Conservation (phyloP, 2,797 vertebrate species). For the Hafferia zeledoni region DNA sequence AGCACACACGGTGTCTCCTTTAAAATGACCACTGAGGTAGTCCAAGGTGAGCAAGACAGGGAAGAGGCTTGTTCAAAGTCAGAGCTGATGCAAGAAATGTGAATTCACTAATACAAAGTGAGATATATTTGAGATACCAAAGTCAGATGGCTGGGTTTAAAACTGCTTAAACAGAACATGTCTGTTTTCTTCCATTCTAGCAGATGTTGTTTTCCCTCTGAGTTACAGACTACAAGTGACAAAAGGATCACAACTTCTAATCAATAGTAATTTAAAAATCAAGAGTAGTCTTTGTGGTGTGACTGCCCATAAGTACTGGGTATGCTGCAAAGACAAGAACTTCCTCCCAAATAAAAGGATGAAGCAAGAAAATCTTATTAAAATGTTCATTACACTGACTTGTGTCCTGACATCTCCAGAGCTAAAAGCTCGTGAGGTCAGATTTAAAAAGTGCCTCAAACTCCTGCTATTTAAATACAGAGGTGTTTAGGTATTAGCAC, state of each 20-base stretch:
- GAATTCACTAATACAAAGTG: neutral
- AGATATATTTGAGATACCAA: neutral
- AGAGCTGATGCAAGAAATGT: neutral
- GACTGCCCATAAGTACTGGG: neutral
- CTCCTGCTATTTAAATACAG: neutral
- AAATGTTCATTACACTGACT: neutral
- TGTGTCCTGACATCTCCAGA: neutral
- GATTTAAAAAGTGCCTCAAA: neutral
- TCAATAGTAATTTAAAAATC: neutral
- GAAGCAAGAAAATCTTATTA: neutral
- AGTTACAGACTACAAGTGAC: neutral
- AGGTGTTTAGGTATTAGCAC: neutral
- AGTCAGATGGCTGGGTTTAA: neutral
- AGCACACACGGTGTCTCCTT: neutral
- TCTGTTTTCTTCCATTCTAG: neutral
- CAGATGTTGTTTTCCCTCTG: neutral
- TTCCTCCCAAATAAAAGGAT: neutral
- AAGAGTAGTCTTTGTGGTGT: neutral
- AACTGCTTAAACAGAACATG: neutral
- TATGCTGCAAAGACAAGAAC: neutral
- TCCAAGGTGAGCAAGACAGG: accelerated
- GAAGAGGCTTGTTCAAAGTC: neutral
- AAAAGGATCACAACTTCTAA: neutral
- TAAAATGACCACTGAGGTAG: neutral
- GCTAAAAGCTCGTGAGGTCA: neutral